Percentiles rank a stretch among this genome's conserved stretches.
phyloP scores from a whole-genome alignment of 2,888 invertebrate species.

The Epistrophe grossulariae region DNA sequence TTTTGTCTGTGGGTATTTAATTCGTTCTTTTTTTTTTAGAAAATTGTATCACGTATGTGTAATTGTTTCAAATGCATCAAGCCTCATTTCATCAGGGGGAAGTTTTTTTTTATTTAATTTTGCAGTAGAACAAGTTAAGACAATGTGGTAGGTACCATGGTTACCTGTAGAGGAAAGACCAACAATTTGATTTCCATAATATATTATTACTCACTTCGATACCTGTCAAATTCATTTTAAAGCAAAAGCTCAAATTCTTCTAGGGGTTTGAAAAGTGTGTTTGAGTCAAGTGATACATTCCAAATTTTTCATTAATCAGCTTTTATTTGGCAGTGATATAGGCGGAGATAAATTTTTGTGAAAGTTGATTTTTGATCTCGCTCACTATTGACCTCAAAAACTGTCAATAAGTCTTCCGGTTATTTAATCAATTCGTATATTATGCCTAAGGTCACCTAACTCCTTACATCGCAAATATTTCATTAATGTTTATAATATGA shows the following conservation, averaged over 20 bases:
- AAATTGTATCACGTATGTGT: conserved; percentile 35
- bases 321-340: background rate
- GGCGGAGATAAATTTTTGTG: background rate
- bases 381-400: background rate
- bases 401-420: background rate
- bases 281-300: no score
- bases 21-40: background rate
- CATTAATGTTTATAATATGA: no score
- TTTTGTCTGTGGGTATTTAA: background rate
- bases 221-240: no score
- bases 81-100: background rate
- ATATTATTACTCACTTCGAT: background rate
- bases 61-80: background rate
- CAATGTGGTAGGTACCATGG: background rate
- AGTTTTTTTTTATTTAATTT: background rate
- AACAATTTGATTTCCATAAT: no score
- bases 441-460: background rate
- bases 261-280: no score
- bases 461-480: no score
- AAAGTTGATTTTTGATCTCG: background rate
- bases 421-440: background rate
- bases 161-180: no score
- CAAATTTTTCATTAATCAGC: background rate
- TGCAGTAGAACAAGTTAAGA: background rate
- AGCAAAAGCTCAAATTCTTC: no score